Conservation (phyloP, 2,888 invertebrate genomes). For the Octodonta nipae region DNA sequence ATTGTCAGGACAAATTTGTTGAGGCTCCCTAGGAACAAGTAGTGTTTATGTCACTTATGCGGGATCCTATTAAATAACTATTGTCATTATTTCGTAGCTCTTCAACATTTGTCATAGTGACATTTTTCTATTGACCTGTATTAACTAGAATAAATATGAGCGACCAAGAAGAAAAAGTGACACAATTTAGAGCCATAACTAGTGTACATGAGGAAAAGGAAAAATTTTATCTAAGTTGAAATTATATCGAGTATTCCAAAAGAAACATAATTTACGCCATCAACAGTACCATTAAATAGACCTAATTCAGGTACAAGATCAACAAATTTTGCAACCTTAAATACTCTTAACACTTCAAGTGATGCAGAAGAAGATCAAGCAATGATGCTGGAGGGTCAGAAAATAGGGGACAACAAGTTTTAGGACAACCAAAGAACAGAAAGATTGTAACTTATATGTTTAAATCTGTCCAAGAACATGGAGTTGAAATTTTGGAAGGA, state of each 20-base stretch:
- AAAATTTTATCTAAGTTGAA: conserved; percentile 66
- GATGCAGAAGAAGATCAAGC: conserved; percentile 69
- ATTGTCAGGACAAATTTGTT: too few species aligned
- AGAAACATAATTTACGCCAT: conserved; percentile 5
- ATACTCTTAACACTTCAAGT: conserved; percentile 44
- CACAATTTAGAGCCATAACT: conserved; percentile 77
- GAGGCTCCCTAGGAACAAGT: too few species aligned
- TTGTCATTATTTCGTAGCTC: too few species aligned
- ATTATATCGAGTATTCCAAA: conserved; percentile 17
- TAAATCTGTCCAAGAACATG: conserved; percentile 78
- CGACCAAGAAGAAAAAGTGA: conserved; percentile 42
- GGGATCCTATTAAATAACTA: too few species aligned
- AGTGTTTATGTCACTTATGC: too few species aligned
- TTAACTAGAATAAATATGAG: conserved; percentile 19
- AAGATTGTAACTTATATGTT: conserved; percentile 85
- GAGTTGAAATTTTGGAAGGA: conserved; percentile 43
- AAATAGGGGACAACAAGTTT: conserved; percentile 83
- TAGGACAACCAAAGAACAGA: conserved; percentile 75
- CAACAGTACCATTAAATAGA: conserved; percentile 21
- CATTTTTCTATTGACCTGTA: too few species aligned
- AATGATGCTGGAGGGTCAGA: conserved; percentile 91
- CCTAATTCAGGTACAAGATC: conserved; percentile 24
- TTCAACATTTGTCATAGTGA: too few species aligned
- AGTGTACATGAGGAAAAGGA: conserved; percentile 71
- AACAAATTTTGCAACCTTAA: conserved; percentile 47